Conservation (phyloP, 2,888 invertebrate species). For the Melanostoma mellinum region DNA sequence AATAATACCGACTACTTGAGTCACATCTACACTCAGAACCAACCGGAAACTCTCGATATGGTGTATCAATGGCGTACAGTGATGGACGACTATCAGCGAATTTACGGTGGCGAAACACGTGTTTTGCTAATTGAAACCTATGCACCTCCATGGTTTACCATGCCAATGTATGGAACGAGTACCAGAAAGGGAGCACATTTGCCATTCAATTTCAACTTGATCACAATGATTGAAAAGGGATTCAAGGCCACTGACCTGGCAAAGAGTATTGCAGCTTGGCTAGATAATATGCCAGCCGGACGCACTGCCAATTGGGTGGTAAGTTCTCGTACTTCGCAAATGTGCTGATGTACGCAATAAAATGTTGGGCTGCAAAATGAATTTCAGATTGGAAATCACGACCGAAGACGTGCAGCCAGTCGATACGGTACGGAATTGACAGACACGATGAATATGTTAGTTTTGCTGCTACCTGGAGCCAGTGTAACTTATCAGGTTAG, state of each 20-base stretch:
- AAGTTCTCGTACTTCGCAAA: slow-evolving; percentile 82
- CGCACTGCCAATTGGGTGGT: slow-evolving; percentile 86
- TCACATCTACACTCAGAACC: slow-evolving; percentile 84
- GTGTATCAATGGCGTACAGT: slow-evolving; percentile 82
- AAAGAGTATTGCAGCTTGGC: slow-evolving; percentile 83
- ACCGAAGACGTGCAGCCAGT: slow-evolving; percentile 84
- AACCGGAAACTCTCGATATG: slow-evolving; percentile 82
- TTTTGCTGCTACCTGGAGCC: slow-evolving; percentile 85
- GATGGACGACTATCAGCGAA: slow-evolving; percentile 85
- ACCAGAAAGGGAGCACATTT: slow-evolving; percentile 82
- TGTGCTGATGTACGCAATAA: not conserved
- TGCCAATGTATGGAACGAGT: slow-evolving; percentile 84
- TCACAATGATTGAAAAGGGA: slow-evolving; percentile 82
- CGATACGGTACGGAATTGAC: slow-evolving; percentile 85
- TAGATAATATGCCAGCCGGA: slow-evolving; percentile 83
- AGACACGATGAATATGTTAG: slow-evolving; percentile 90
- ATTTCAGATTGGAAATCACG: slow-evolving; percentile 86
- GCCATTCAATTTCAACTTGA: slow-evolving; percentile 86
- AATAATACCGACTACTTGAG: slow-evolving; percentile 83
- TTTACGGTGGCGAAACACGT: slow-evolving; percentile 79
- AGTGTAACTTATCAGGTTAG: slow-evolving; percentile 84
- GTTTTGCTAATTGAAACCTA: slow-evolving; percentile 86
- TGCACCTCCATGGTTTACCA: slow-evolving; percentile 81
- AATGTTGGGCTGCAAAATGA: not conserved
- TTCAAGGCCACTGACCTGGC: slow-evolving; percentile 83